phyloP scores from a whole-genome alignment of 2,113 vertebrate species.

The Rhagologus leucostigma region DNA sequence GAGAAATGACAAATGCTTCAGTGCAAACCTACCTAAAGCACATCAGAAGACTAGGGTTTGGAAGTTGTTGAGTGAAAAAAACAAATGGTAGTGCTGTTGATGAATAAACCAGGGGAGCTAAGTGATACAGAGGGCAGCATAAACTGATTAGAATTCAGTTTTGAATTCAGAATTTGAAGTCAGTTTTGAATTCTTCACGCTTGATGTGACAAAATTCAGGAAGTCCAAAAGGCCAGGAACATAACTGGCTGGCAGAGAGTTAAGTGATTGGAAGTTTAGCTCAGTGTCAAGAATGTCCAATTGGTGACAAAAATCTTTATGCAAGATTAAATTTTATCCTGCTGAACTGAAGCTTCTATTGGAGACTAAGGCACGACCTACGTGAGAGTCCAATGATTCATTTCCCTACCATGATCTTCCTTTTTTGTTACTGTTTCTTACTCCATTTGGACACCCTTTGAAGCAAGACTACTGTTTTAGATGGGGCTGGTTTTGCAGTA shows the following conservation, averaged over 20 bases:
- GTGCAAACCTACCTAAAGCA: neutral
- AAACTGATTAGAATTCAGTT: neutral
- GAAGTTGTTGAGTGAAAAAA: neutral
- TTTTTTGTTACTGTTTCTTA: neutral
- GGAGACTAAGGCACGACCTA: neutral
- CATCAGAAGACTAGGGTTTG: neutral
- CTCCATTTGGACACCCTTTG: neutral
- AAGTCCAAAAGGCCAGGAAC: neutral
- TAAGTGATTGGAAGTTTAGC: neutral
- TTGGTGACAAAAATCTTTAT: neutral
- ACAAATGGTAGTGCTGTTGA: neutral
- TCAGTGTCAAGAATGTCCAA: neutral
- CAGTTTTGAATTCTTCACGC: neutral
- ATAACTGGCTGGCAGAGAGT: fast-evolving
- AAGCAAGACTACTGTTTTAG: neutral
- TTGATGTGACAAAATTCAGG: neutral
- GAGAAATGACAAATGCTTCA: neutral
- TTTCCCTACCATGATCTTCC: neutral
- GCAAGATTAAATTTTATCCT: neutral
- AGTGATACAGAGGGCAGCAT: neutral
- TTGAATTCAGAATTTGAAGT: neutral
- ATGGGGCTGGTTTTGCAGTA: neutral
- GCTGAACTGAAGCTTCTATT: neutral
- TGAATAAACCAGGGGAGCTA: neutral
- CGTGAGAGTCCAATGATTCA: neutral